Conservation (phyloP, 2,888 invertebrate species). For the Orchesellides sinensis region DNA sequence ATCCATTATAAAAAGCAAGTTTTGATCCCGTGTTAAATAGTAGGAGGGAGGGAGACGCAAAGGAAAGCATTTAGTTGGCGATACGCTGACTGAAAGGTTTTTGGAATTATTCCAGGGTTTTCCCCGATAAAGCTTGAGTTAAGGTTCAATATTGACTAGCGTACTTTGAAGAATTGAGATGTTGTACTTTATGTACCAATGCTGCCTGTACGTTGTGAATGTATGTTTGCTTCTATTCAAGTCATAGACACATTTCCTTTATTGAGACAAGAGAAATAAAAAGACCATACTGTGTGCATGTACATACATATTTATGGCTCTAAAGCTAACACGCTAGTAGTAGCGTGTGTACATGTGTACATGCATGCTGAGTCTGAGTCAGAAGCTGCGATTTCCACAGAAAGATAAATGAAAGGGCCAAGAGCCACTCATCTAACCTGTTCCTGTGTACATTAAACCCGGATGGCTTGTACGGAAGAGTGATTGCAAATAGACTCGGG, state of each 20-base stretch:
- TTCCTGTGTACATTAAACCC: neutral
- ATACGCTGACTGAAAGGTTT: constrained; percentile 36
- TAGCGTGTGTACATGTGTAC: neutral
- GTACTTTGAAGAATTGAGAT: constrained; percentile 34
- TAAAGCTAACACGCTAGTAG: neutral
- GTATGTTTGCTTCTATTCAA: neutral
- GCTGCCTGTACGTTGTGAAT: too few relatives aligned
- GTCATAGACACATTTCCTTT: neutral
- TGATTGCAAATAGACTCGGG: constrained; percentile 40
- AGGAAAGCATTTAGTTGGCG: constrained; percentile 15
- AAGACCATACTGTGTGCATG: neutral
- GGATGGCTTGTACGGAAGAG: neutral
- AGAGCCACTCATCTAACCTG: constrained; percentile 6
- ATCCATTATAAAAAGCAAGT: neutral
- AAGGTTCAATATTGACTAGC: constrained; percentile 48
- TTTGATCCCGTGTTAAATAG: constrained; percentile 37
- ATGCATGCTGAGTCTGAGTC: constrained; percentile 8
- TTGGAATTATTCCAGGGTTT: constrained; percentile 54
- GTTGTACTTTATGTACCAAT: neutral
- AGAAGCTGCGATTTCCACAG: constrained; percentile 26
- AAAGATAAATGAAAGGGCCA: constrained; percentile 33
- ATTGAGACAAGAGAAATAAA: constrained; percentile 6
- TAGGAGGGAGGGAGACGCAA: constrained; percentile 6
- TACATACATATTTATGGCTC: constrained; percentile 2
- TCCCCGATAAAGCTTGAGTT: constrained; percentile 26